phyloP scores from a whole-genome alignment of 2,888 invertebrate genomes.

The Ormyrus labotus region DNA sequence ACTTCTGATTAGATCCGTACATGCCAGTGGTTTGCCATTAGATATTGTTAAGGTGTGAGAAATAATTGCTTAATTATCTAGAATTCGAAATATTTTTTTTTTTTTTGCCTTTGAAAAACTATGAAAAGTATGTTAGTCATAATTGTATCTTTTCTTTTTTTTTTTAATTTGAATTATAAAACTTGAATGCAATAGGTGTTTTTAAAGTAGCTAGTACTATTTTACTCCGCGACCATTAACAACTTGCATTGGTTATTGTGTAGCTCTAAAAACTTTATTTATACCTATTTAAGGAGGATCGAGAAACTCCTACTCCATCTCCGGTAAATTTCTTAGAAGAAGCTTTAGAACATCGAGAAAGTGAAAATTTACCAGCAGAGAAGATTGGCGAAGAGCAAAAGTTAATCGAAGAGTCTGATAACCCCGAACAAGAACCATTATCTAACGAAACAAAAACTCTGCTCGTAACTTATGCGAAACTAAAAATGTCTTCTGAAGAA shows the following conservation, averaged over 20 bases:
- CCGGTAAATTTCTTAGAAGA: constrained; percentile 65
- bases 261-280: background rate
- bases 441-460: constrained; percentile 21
- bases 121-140: too few species aligned
- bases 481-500: constrained; percentile 40
- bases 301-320: constrained; percentile 66
- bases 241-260: background rate
- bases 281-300: constrained; percentile 62
- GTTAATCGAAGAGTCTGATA: constrained; percentile 3
- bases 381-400: constrained; percentile 1
- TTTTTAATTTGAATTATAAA: too few species aligned
- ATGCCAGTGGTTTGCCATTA: constrained; percentile 65
- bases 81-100: too few species aligned
- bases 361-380: background rate
- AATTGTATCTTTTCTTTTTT: too few species aligned
- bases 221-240: background rate
- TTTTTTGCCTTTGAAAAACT: too few species aligned
- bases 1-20: constrained; percentile 81
- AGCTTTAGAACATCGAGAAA: background rate
- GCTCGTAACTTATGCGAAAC: constrained; percentile 36
- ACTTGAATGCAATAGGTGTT: too few species aligned
- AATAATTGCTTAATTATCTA: too few species aligned
- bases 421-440: background rate
- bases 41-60: constrained; percentile 64
- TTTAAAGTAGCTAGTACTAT: background rate